phyloP scores from a whole-genome alignment of 2,888 invertebrate genomes.

The Hecatera dysodea region DNA sequence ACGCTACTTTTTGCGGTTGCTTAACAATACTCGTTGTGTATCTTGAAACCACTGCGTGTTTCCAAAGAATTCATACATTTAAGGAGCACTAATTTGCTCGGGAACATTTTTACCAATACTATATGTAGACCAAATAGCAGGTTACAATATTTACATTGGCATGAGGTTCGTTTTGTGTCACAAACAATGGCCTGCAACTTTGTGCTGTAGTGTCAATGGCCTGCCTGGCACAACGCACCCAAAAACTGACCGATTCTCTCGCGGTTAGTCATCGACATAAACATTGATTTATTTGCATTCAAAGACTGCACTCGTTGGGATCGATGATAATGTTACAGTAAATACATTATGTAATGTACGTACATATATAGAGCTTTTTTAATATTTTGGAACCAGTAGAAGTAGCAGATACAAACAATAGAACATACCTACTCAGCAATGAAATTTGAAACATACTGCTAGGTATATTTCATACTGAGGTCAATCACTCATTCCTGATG shows the following conservation, averaged over 20 bases:
- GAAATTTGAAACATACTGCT: constrained; percentile 35
- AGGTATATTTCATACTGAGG: constrained; percentile 45
- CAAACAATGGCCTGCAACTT: constrained; percentile 68
- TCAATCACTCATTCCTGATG: constrained; percentile 62
- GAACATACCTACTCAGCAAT: constrained; percentile 38
- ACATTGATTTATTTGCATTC: constrained; percentile 69
- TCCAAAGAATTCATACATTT: constrained; percentile 59
- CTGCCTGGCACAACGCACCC: constrained; percentile 75
- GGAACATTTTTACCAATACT: constrained; percentile 60
- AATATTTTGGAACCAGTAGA: background rate
- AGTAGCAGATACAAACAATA: constrained; percentile 25
- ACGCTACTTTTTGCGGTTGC: constrained; percentile 62
- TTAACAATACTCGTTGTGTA: constrained; percentile 42
- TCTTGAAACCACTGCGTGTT: constrained; percentile 36
- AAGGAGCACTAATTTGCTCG: constrained; percentile 60
- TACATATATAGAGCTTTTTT: background rate
- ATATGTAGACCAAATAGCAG: constrained; percentile 57
- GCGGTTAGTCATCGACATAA: constrained; percentile 73
- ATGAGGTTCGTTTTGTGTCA: constrained; percentile 56
- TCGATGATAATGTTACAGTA: constrained; percentile 11
- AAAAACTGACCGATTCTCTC: constrained; percentile 72
- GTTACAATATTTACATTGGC: constrained; percentile 57
- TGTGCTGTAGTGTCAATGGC: constrained; percentile 78
- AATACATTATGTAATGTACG: constrained; percentile 10
- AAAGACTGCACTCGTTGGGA: constrained; percentile 29